These are phyloP conservation scores for Crocidura indochinensis DNA, from an alignment of 2,797 vertebrate species.

Conservation along the genomic window DNA sequence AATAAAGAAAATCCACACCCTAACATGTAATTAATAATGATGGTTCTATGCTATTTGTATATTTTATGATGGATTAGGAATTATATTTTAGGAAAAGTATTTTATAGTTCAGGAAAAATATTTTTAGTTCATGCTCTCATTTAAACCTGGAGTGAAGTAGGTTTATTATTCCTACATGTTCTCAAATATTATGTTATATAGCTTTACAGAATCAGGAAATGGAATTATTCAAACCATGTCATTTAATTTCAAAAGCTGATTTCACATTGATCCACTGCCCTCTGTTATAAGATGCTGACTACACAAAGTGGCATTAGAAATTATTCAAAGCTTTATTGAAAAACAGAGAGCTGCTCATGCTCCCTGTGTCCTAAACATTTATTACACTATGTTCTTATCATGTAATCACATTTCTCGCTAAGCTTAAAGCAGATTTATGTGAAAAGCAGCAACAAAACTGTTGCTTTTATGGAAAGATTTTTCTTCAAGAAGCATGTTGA, in stretches of 20 bases:
- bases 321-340: background rate
- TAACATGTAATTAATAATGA: no score
- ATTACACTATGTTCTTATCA: background rate
- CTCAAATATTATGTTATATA: background rate
- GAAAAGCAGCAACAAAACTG: background rate
- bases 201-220: background rate
- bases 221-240: background rate
- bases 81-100: background rate
- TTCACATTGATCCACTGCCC: background rate
- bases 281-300: background rate
- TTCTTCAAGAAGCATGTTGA: background rate
- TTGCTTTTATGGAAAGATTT: background rate
- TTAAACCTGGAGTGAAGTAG: background rate
- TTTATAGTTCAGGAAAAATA: no score
- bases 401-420: background rate
- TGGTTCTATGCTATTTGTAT: background rate
- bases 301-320: background rate
- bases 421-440: background rate
- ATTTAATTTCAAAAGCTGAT: constrained; percentile 5
- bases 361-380: background rate
- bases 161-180: background rate
- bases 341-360: background rate
- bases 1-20: no score
- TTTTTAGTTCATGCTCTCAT: background rate
- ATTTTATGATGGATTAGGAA: background rate